phyloP scores from a whole-genome alignment of 2,888 invertebrate species.

The Hipparchia semele region DNA sequence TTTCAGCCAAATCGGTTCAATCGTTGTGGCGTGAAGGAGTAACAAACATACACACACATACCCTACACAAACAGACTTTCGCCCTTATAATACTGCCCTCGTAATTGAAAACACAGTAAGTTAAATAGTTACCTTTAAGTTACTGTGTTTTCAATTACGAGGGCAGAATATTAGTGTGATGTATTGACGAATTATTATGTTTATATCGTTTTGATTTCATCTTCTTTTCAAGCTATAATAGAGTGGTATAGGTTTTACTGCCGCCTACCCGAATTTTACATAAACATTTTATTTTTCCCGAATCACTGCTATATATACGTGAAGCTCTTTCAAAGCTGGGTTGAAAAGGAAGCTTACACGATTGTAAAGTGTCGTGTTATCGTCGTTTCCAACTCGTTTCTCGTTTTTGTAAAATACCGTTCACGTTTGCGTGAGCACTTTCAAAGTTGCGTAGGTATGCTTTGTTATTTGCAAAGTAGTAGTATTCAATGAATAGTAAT shows the following conservation, averaged over 20 bases:
- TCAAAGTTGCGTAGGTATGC: slow-evolving; percentile 27
- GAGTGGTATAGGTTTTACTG: background rate
- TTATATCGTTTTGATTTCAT: background rate
- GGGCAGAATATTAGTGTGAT: no score
- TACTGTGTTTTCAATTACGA: no score
- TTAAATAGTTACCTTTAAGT: no score
- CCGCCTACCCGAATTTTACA: no score
- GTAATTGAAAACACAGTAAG: no score
- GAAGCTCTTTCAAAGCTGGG: background rate
- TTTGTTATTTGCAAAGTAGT: background rate
- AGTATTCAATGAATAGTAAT: no score
- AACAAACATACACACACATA: no score
- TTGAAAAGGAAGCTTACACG: slow-evolving; percentile 1
- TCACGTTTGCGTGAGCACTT: slow-evolving; percentile 12
- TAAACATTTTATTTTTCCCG: background rate
- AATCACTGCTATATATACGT: background rate
- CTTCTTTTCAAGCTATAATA: background rate
- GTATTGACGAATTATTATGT: background rate
- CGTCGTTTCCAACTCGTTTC: slow-evolving; percentile 1
- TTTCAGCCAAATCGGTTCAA: no score
- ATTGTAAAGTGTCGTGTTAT: background rate
- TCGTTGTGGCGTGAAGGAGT: no score
- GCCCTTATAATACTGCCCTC: no score
- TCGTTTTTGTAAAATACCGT: background rate
- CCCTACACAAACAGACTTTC: no score